phyloP scores from a whole-genome alignment of 2,888 invertebrate species.

The Drosophila niveifrons region DNA sequence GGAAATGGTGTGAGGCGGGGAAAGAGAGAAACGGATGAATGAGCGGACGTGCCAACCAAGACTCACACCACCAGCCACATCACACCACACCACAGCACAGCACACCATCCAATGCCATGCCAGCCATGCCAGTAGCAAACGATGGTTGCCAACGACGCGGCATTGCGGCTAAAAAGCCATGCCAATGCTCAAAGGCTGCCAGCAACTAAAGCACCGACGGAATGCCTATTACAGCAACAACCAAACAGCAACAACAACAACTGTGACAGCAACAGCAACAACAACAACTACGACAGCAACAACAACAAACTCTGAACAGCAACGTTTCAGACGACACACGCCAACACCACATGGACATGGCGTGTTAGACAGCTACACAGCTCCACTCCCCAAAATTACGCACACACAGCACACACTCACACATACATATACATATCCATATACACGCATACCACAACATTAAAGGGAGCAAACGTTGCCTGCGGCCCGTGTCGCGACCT shows the following conservation, averaged over 20 bases:
- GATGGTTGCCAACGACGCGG: conserved; percentile 65
- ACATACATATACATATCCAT: conserved; percentile 24
- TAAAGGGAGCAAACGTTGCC: conserved; percentile 45
- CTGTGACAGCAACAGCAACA: conserved; percentile 39
- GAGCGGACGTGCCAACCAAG: conserved; percentile 69
- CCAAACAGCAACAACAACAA: conserved; percentile 45
- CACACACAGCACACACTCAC: conserved; percentile 2
- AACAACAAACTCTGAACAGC: conserved; percentile 39
- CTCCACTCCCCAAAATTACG: conserved; percentile 33
- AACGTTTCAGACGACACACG: conserved; percentile 58
- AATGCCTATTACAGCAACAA: conserved; percentile 69
- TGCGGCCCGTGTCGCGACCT: conserved; percentile 55
- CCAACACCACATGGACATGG: conserved; percentile 65
- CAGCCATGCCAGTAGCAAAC: conserved; percentile 22
- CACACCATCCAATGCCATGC: too few relatives aligned
- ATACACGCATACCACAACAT: conserved; percentile 35
- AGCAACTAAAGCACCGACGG: conserved; percentile 61
- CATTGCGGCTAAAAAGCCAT: conserved; percentile 79
- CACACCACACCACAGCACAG: not conserved
- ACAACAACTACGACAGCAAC: conserved; percentile 12
- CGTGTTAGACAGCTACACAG: conserved; percentile 59
- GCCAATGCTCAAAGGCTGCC: conserved; percentile 72
- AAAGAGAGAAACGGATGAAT: conserved; percentile 66
- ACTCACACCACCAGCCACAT: conserved; percentile 37
- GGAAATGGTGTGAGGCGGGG: not conserved